A percentile compares a stretch with the other conserved stretches of the same genome.
Evolutionary conservation across 2,888 invertebrate genomes (phyloP).

Genomic region (Aleiodes leptofemur): DNA sequence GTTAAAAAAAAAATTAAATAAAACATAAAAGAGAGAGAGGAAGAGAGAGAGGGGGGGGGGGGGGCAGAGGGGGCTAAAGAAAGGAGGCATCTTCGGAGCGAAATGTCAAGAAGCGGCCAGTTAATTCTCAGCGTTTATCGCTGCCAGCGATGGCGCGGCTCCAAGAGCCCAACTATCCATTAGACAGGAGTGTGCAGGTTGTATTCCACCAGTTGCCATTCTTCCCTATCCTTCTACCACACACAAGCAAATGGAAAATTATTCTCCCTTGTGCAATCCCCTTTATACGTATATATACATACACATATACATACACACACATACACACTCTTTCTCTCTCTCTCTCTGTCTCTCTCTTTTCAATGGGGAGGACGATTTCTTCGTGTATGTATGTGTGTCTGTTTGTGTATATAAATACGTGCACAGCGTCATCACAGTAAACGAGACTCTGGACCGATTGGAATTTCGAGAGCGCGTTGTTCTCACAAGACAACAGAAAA

Average conservation of each 20-base stretch:
- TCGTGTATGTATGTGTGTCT: no score
- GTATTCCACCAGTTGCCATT: slow-evolving; percentile 57
- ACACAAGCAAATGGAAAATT: slow-evolving; percentile 27
- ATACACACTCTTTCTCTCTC: no score
- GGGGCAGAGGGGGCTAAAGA: neutral
- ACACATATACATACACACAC: no score
- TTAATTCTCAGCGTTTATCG: slow-evolving; percentile 68
- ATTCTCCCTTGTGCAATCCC: slow-evolving; percentile 27
- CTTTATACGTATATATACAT: neutral
- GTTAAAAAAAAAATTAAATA: neutral
- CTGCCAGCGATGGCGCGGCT: slow-evolving; percentile 51
- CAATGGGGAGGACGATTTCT: neutral
- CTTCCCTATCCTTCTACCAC: slow-evolving; percentile 48
- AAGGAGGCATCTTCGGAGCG: slow-evolving; percentile 53
- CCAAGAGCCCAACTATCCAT: slow-evolving; percentile 64
- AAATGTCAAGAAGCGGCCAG: slow-evolving; percentile 71
- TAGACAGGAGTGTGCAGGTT: slow-evolving; percentile 66
- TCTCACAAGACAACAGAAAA: slow-evolving; percentile 46
- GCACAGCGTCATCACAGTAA: slow-evolving; percentile 23
- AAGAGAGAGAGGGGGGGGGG: no score
- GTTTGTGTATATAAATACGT: neutral
- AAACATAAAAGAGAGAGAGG: neutral
- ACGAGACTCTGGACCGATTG: slow-evolving; percentile 42
- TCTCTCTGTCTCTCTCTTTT: neutral
- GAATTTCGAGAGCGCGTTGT: slow-evolving; percentile 56